A percentile compares a stretch with the other conserved stretches of the same genome.
phyloP scores from a whole-genome alignment of 2,797 vertebrate species.

The Mastacembelus armatus region DNA sequence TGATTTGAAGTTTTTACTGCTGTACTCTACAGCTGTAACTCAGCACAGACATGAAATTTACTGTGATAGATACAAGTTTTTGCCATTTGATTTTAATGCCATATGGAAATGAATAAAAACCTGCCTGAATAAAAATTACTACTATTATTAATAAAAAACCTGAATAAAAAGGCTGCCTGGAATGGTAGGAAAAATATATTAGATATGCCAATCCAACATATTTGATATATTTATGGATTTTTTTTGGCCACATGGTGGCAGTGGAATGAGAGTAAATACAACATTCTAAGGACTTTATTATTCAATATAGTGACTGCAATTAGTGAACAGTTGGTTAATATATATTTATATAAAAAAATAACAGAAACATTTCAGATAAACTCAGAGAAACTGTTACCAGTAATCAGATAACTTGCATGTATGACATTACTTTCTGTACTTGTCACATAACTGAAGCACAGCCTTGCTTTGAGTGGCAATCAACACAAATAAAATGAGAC shows the following conservation, averaged over 20 bases:
- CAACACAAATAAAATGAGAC: constrained; percentile 24
- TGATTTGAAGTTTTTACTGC: no score
- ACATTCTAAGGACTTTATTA: not conserved
- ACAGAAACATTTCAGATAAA: not conserved
- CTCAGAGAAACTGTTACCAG: not conserved
- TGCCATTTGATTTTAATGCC: not conserved
- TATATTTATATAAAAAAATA: no score
- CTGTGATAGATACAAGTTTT: no score
- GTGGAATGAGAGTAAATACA: not conserved
- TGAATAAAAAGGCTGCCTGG: not conserved
- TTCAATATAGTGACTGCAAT: no score
- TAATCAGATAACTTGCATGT: not conserved
- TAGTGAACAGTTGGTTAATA: no score
- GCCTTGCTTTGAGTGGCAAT: not conserved
- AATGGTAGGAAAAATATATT: not conserved
- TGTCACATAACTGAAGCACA: not conserved
- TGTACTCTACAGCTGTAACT: no score
- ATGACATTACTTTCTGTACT: not conserved
- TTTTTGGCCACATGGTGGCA: not conserved
- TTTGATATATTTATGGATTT: no score
- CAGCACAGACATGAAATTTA: no score
- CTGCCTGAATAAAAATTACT: no score
- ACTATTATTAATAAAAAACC: no score
- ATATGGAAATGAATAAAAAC: not conserved
- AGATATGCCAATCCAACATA: no score